Conservation (phyloP, 2,888 invertebrate genomes). For the Parnassius glacialis region DNA sequence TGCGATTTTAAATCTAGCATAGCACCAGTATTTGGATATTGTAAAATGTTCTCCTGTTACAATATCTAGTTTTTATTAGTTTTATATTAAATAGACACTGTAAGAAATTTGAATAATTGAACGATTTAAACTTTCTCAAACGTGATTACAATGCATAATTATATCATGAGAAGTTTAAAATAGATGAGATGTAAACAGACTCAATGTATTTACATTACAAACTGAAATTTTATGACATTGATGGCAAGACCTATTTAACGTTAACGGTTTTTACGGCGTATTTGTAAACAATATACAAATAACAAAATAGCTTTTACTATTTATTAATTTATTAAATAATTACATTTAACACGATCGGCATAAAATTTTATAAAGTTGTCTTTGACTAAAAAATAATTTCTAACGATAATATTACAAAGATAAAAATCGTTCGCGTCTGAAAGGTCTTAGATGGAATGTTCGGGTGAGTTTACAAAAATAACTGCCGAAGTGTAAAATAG, state of each 20-base stretch:
- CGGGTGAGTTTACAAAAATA: constrained; percentile 42
- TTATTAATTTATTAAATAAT: neutral
- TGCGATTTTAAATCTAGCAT: constrained; percentile 60
- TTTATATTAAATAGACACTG: constrained; percentile 63
- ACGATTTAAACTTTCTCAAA: constrained; percentile 33
- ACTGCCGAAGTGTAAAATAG: constrained; percentile 54
- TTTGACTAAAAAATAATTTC: too few relatives aligned
- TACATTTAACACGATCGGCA: too few relatives aligned
- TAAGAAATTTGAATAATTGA: constrained; percentile 38
- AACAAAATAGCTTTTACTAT: neutral
- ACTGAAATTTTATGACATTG: neutral
- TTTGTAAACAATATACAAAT: neutral
- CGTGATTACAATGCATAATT: constrained; percentile 28
- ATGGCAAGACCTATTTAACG: constrained; percentile 4
- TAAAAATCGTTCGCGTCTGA: constrained; percentile 10
- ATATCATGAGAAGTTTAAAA: constrained; percentile 7
- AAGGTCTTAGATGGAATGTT: constrained; percentile 1
- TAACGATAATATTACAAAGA: neutral
- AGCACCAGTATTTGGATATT: constrained; percentile 73
- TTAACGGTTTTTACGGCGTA: neutral
- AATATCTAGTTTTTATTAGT: constrained; percentile 66
- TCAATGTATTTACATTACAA: constrained; percentile 1
- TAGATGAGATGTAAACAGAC: constrained; percentile 6
- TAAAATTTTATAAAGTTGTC: too few relatives aligned
- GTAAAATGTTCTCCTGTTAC: constrained; percentile 61